These are phyloP conservation scores for Drosophila repletoides DNA, from an alignment of 1,140 invertebrate species.

Conservation along the genomic window DNA sequence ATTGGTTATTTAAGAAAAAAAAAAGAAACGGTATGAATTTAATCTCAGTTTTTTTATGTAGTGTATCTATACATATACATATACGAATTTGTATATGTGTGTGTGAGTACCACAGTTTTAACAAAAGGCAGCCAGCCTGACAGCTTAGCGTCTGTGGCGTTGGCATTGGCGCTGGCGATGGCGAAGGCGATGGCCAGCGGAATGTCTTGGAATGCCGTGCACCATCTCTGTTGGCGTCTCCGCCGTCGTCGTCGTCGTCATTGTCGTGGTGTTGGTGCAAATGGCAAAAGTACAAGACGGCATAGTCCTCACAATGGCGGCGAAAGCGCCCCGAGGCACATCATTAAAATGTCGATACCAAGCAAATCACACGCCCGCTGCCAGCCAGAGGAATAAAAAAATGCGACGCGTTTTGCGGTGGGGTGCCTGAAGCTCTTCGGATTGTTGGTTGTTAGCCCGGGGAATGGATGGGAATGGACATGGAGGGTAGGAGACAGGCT, in stretches of 20 bases:
- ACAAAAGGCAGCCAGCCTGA: conserved; percentile 40
- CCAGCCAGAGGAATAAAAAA: conserved; percentile 66
- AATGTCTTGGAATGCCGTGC: conserved; percentile 44
- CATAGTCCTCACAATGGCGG: conserved; percentile 31
- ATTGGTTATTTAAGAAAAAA: too few relatives aligned
- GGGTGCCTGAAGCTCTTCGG: conserved; percentile 27
- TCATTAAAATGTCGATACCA: conserved; percentile 82
- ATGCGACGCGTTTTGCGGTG: conserved; percentile 53
- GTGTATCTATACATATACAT: conserved; percentile 2
- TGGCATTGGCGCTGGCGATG: too few relatives aligned
- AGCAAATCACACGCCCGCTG: conserved; percentile 78
- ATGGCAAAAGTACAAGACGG: conserved; percentile 69
- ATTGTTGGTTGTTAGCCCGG: conserved; percentile 15
- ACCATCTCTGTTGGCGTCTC: not conserved
- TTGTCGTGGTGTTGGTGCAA: conserved; percentile 60
- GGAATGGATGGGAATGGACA: not conserved
- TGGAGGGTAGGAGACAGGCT: not conserved
- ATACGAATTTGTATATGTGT: conserved; percentile 1
- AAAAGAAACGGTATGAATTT: too few relatives aligned
- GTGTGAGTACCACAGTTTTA: not conserved
- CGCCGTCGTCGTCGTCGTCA: conserved; percentile 3
- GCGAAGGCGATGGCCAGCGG: conserved; percentile 42
- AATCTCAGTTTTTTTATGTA: too few relatives aligned
- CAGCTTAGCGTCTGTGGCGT: conserved; percentile 40
- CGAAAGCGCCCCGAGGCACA: conserved; percentile 68